These are phyloP conservation scores for Netelia inedita DNA, from an alignment of 2,888 invertebrate species.

Conservation along the genomic window DNA sequence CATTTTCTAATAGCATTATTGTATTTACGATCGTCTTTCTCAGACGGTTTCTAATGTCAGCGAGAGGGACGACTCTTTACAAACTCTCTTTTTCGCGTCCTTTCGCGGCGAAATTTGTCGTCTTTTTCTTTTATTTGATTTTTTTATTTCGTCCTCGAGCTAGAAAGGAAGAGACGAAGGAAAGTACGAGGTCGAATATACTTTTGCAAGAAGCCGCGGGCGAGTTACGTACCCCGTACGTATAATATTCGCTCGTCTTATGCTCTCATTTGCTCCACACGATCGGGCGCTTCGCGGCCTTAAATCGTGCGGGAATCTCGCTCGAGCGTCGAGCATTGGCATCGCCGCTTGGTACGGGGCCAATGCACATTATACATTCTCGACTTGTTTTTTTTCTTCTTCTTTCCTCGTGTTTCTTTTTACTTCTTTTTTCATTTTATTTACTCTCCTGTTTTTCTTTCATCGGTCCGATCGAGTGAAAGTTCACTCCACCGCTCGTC, in stretches of 20 bases:
- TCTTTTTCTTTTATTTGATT: neutral
- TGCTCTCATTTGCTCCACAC: conserved; percentile 48
- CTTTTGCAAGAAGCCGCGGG: conserved; percentile 40
- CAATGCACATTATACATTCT: conserved; percentile 22
- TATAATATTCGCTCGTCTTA: conserved; percentile 4
- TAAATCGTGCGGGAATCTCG: conserved; percentile 58
- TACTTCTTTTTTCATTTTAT: neutral
- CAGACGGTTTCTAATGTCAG: conserved; percentile 49
- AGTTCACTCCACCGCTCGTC: conserved; percentile 51
- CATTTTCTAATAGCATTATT: conserved; percentile 27
- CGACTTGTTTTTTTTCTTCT: neutral
- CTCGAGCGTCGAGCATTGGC: conserved; percentile 32
- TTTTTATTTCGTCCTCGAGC: conserved; percentile 3
- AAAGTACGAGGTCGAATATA: conserved; percentile 21
- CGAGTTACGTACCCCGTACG: conserved; percentile 29
- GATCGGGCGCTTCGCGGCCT: conserved; percentile 34
- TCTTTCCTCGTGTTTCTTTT: neutral
- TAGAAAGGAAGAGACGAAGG: conserved; percentile 3
- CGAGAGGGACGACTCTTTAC: neutral
- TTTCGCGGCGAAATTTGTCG: neutral
- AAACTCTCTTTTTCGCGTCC: conserved; percentile 27
- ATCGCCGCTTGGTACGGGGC: conserved; percentile 23
- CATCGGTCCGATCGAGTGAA: conserved; percentile 56
- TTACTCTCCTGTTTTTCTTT: neutral
- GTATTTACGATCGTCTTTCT: conserved; percentile 19